Evolutionary conservation across 2,113 vertebrate genomes (phyloP), one percentile per base, ranked within the genome.

Genomic region (Etheostoma spectabile): DNA sequence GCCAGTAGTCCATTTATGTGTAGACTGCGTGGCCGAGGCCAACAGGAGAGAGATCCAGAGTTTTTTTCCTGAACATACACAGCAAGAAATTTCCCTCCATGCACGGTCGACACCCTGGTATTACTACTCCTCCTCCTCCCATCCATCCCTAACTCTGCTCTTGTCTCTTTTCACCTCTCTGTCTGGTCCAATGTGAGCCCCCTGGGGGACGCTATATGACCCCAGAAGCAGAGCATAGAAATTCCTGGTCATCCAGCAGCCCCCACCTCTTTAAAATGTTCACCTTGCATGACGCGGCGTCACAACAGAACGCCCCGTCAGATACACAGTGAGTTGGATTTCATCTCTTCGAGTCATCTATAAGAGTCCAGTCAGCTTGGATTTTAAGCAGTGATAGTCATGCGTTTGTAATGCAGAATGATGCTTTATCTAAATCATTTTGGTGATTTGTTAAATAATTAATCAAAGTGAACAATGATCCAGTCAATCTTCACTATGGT

Each of bases 401-500:
- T 16, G 8, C 24, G 48, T 0, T 49, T 71, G 27, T 11, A 57
- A 38, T 61, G 48, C 22, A 13, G 2, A 62, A 55, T 69, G 35
- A 42, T 18, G 24, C n/a, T 27, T 38, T 8, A 57, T 57, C 59
- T 38, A n/a, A n/a, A n/a, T 57, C 3, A n/a, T n/a, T 30, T 45
- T 0, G 48, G 14, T 72, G 35, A 49, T 46, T 38, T 42, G 38
- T 42, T 42, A 42, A 42, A 42, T 11, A 42, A 42, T 42, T 13
- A 6, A 27, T 24, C 8, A 14, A 16, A 35, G 38, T 60, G 6
- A 49, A 8, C 3, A 7, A 27, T 33, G 49, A 33, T 19, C 16
- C 51, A 63, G 49, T 69, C 38, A 27, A 60, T 16, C 61, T 10
- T 53, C 55, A 19, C 53, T 42, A 8, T 77, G 55, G 60, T 77